A percentile compares a stretch with the other conserved stretches of the same genome.
These are phyloP conservation scores for Eilema sororculum DNA, from an alignment of 2,888 invertebrate genomes.

Conservation along the genomic window DNA sequence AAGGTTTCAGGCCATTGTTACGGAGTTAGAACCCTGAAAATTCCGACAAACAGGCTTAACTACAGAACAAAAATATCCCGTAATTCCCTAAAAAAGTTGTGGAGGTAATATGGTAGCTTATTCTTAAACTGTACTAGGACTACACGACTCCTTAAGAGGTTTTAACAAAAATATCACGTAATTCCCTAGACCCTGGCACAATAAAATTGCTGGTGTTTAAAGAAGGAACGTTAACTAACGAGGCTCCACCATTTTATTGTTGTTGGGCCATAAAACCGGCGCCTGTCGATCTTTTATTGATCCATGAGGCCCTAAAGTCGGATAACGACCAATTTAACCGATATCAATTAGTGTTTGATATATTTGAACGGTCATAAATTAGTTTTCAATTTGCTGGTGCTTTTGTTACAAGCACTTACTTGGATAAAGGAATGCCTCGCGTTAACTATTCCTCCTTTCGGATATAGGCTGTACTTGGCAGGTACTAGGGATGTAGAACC, in stretches of 20 bases:
- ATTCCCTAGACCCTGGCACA: constrained; percentile 22
- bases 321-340: constrained; percentile 65
- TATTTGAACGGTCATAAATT: constrained; percentile 57
- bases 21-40: no score
- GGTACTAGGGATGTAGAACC: no score
- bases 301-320: constrained; percentile 46
- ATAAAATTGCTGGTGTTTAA: constrained; percentile 40
- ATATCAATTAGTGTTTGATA: constrained; percentile 68
- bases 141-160: constrained; percentile 6
- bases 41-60: no score
- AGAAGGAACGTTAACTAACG: constrained; percentile 53
- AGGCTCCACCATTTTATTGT: constrained; percentile 56
- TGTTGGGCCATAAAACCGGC: constrained; percentile 62
- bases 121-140: background rate
- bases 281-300: constrained; percentile 56
- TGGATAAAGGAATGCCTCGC: background rate
- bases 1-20: no score
- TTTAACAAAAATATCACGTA: constrained; percentile 12
- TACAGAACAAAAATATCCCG: no score
- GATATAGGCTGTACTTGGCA: no score
- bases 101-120: no score
- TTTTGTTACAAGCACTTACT: constrained; percentile 29
- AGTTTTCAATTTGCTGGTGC: constrained; percentile 54
- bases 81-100: no score
- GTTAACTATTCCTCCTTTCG: background rate